Evolutionary conservation across 1,140 invertebrate species (phyloP).

Genomic region (Pseudoatta argentina): DNA sequence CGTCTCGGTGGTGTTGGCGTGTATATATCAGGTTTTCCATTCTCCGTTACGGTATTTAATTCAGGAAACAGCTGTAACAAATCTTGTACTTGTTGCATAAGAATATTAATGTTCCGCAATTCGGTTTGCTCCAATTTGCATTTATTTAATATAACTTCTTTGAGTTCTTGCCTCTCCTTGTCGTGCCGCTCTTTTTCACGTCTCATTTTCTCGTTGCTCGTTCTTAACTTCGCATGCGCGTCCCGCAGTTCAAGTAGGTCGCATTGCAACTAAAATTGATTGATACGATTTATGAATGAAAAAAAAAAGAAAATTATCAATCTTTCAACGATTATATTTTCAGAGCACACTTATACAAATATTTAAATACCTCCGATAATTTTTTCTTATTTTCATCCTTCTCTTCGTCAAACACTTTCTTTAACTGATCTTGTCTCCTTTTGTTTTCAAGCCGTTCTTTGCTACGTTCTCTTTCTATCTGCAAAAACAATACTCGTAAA

Average conservation of each 20-base stretch:
- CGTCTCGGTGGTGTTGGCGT: constrained; percentile 88
- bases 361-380: constrained; percentile 88
- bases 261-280: constrained; percentile 90
- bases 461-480: constrained; percentile 95
- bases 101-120: constrained; percentile 88
- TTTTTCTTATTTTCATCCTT: constrained; percentile 95
- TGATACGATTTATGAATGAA: constrained; percentile 31
- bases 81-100: constrained; percentile 93
- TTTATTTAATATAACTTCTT: constrained; percentile 85
- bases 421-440: constrained; percentile 93
- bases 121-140: constrained; percentile 88
- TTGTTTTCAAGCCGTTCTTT: constrained; percentile 95
- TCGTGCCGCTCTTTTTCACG: constrained; percentile 95
- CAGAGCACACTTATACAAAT: not conserved
- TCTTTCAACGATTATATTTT: not conserved
- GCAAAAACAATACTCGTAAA: constrained; percentile 16
- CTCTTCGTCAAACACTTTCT: constrained; percentile 94
- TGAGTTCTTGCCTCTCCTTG: constrained; percentile 92
- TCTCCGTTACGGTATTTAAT: constrained; percentile 82
- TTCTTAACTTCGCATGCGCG: constrained; percentile 95
- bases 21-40: constrained; percentile 78
- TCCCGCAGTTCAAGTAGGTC: constrained; percentile 95
- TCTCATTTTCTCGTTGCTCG: constrained; percentile 96
- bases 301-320: not conserved
- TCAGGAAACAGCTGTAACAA: constrained; percentile 91